These are phyloP conservation scores for Bos taurus DNA, from an alignment of 2,113 vertebrate genomes.

Conservation along the genomic window DNA sequence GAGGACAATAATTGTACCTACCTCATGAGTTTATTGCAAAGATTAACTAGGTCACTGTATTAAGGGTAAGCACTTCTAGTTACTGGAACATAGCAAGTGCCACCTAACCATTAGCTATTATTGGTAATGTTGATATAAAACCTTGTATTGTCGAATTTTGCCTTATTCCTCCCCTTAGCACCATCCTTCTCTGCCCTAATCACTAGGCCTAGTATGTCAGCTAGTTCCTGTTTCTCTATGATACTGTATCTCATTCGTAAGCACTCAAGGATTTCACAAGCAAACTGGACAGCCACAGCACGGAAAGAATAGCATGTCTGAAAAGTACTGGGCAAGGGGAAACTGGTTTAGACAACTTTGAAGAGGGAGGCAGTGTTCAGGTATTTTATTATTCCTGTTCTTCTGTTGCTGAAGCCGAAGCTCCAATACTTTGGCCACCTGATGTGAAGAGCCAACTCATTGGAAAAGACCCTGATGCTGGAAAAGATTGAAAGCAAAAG, in stretches of 20 bases:
- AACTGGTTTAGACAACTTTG: neutral
- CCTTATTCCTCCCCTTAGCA: neutral
- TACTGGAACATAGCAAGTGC: neutral
- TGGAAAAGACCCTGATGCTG: neutral
- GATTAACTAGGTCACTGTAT: neutral
- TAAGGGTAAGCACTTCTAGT: neutral
- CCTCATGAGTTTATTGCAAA: neutral
- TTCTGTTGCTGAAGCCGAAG: neutral
- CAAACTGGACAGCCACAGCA: neutral
- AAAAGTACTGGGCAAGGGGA: neutral
- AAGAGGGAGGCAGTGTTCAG: neutral
- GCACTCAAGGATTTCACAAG: neutral
- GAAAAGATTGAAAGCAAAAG: neutral
- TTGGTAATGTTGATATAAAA: neutral
- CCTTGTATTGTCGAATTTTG: neutral
- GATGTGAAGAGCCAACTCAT: neutral
- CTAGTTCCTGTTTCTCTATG: neutral
- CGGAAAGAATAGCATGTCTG: neutral
- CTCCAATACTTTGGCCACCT: neutral
- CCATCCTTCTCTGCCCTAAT: neutral
- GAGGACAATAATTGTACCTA: neutral
- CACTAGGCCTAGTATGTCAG: neutral
- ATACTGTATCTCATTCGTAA: neutral
- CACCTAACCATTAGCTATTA: neutral
- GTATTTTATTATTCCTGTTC: neutral